Percentiles rank a stretch among this genome's conserved stretches.
These are phyloP conservation scores for Ophion costatus DNA, from an alignment of 2,888 invertebrate genomes.

Conservation along the genomic window DNA sequence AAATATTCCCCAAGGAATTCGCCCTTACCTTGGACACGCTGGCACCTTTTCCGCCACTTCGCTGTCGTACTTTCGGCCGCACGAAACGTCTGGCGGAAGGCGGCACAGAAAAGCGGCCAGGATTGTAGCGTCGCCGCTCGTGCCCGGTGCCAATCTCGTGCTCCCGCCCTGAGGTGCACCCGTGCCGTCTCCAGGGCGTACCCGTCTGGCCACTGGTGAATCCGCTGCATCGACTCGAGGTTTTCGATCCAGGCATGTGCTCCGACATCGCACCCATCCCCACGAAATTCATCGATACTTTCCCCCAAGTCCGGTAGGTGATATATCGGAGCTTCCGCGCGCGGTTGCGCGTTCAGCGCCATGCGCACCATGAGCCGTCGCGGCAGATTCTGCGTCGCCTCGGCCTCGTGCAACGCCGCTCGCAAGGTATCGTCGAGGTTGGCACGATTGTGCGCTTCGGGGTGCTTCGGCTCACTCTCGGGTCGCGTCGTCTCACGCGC, in stretches of 20 bases:
- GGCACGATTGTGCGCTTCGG: no score
- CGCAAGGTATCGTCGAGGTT: no score
- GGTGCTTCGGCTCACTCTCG: no score
- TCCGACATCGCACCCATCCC: not conserved
- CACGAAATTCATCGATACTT: not conserved
- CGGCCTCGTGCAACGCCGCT: no score
- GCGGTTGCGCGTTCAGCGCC: no score
- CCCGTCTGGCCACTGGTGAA: not conserved
- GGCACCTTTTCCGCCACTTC: not conserved
- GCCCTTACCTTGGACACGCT: constrained; percentile 3
- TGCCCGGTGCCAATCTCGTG: not conserved
- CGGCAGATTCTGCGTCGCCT: no score
- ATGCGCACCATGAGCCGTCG: no score
- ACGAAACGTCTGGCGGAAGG: not conserved
- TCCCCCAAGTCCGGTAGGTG: not conserved
- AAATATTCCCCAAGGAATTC: constrained; percentile 6
- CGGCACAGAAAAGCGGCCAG: not conserved
- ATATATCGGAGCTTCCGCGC: no score
- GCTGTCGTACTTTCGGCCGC: not conserved
- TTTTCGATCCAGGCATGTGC: not conserved
- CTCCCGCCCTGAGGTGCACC: not conserved
- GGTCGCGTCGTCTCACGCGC: no score
- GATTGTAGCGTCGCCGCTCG: not conserved
- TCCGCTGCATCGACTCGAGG: not conserved
- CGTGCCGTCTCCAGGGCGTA: not conserved